These are phyloP conservation scores for Thysanoteuthis rhombus DNA, from an alignment of 2,888 invertebrate species.

Conservation along the genomic window DNA sequence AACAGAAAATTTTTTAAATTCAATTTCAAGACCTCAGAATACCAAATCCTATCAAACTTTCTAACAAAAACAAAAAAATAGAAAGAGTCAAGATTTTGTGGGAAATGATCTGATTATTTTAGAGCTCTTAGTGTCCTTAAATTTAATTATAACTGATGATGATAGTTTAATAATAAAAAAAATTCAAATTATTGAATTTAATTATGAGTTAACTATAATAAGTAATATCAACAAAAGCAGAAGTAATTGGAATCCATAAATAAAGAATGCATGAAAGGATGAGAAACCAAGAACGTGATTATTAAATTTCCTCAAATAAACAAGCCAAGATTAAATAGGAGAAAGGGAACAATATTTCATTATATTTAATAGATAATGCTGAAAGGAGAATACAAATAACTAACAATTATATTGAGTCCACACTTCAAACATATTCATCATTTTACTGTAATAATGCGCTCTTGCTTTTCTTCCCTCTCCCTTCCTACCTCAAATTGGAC, in stretches of 20 bases:
- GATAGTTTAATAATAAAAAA: no score
- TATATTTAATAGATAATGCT: neutral
- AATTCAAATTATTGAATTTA: no score
- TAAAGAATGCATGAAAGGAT: neutral
- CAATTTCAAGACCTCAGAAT: neutral
- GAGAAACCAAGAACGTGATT: no score
- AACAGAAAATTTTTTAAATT: neutral
- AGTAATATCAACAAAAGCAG: neutral
- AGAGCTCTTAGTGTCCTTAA: no score
- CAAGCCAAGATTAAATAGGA: neutral
- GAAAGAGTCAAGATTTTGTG: neutral
- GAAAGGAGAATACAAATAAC: neutral
- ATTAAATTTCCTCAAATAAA: neutral
- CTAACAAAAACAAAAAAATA: neutral
- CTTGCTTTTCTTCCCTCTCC: no score
- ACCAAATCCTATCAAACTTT: no score
- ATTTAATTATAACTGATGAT: no score
- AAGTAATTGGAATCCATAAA: neutral
- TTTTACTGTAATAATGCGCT: neutral
- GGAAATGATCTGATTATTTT: no score
- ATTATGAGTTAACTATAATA: no score
- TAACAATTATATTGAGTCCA: no score
- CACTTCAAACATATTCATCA: neutral
- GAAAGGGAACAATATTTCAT: neutral
- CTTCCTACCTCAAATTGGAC: no score